Evolutionary conservation across 2,797 vertebrate genomes (phyloP), one percentile per base, ranked within the genome.

Genomic region (Phrynocephalus guinanensis): DNA sequence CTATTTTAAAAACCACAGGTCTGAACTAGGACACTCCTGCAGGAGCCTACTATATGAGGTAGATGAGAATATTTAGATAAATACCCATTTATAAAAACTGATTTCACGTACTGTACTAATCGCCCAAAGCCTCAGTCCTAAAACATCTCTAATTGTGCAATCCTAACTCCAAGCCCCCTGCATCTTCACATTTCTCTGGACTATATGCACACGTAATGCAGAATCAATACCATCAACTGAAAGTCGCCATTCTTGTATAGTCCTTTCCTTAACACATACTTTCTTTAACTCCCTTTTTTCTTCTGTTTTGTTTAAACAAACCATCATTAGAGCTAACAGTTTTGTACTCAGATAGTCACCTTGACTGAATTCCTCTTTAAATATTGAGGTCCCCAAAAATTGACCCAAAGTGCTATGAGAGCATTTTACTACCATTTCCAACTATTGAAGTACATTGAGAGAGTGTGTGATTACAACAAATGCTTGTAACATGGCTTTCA

Each of bases 401-500:
- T n/a, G 30, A 71, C 38, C 81, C 0, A 24, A 26, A 81, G 78
- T 30, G 5, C 56, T 84, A 80, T 77, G 48, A 81, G 38, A 82
- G 67, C 44, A n/a, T 88, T 84, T 84, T 80, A 66, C 22, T 67
- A 79, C 24, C 68, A 56, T 63, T 88, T 88, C 77, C 77, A 80
- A 44, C 56, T 56, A 70, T 1, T 67, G 63, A 75, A 84, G 5
- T 60, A 52, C 68, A 79, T 56, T 84, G 70, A 88, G 63, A 85
- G 44, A 73, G 24, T 56, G 28, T 81, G 33, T 75, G 75, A 82
- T 3, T 85, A 44, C 26, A 88, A 85, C 81, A 56, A 76, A 85
- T 79, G 66, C 66, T 73, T n/a, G 66, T 73, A 88, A 88, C 79
- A n/a, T 85, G 33, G 38, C 38, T 76, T 85, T 85, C 79, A 80